Evolutionary conservation across 2,888 invertebrate genomes (phyloP), one percentile per base, ranked within the genome.

Genomic region (Protodeltote pygarga): DNA sequence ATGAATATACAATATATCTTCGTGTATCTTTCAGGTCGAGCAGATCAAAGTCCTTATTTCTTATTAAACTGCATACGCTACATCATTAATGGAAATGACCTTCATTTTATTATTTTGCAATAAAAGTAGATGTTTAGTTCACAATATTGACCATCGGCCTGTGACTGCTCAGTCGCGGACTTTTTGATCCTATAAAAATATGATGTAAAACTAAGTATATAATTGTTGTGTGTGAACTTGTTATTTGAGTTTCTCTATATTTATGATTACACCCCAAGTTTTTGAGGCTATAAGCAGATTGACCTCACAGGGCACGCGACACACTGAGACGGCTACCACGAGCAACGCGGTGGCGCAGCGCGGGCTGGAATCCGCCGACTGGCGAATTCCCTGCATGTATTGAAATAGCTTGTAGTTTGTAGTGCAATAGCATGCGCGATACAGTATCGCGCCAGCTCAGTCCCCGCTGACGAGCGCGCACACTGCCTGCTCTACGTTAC

Each of bases 371-470:
- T 89, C 77, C 76, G 85, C 79, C 70, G 79, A 86, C 78, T 86
- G 80, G 87, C 85, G 73, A 87, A 89, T 89, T 88, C 84, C 69
- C 75, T 79, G 70, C 79, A 75, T 82, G 87, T 79, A 88, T 88
- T 87, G 85, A 90, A 90, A 90, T 89, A 89, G 87, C 88, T 78
- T 81, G 73, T 89, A 89, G 87, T 87, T 78, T 81, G 73, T 73
- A 84, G 73, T 81, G 81, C 81, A 83, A 77, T 77, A 81, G 78
- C 73, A 71, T 72, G 73, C 77, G 59, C 52, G 65, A 74, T 74
- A 72, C 73, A 55, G 54, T 55, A 59, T 40, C 68, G 72, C 71
- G 74, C 75, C 68, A 71, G 77, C 78, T 84, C 84, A 85, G 88
- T 85, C 66, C 75, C 65, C 77, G 79, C 73, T 76, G 71, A 74